Evolutionary conservation across 2,888 invertebrate species (phyloP).

Genomic region (Thecophora atra): DNA sequence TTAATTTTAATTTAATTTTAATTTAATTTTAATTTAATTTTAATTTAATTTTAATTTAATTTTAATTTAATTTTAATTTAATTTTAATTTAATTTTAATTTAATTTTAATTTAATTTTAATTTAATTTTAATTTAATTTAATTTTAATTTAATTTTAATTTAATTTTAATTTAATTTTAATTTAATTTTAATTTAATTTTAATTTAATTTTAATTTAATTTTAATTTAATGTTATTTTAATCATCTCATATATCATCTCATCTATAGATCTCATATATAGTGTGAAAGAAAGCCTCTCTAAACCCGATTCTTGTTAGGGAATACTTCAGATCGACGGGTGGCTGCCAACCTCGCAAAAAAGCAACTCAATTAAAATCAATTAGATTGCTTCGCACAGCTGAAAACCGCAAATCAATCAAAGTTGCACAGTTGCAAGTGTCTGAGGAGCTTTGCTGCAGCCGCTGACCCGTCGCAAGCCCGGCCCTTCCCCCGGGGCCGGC

Average conservation of each 20-base stretch:
- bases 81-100: too few species aligned
- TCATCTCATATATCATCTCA: too few species aligned
- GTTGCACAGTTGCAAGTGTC: not conserved
- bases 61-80: not conserved
- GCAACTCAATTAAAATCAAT: conserved; percentile 40
- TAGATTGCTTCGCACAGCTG: conserved; percentile 42
- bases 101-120: not conserved
- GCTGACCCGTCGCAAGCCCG: not conserved
- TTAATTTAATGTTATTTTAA: not conserved
- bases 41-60: not conserved
- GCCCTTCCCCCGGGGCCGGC: not conserved
- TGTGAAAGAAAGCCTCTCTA: too few species aligned
- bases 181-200: not conserved
- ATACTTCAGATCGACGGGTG: too few species aligned
- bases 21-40: too few species aligned
- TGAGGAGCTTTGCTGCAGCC: not conserved
- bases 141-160: too few species aligned
- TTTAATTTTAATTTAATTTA: not conserved
- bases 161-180: not conserved
- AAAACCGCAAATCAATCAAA: conserved; percentile 26
- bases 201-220: not conserved
- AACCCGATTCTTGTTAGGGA: too few species aligned
- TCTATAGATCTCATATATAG: too few species aligned
- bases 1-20: too few species aligned
- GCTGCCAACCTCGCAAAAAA: not conserved